Base-by-base conservation (phyloP, 2,113 vertebrate species). In the Oncorhynchus tshawytscha region DNA sequence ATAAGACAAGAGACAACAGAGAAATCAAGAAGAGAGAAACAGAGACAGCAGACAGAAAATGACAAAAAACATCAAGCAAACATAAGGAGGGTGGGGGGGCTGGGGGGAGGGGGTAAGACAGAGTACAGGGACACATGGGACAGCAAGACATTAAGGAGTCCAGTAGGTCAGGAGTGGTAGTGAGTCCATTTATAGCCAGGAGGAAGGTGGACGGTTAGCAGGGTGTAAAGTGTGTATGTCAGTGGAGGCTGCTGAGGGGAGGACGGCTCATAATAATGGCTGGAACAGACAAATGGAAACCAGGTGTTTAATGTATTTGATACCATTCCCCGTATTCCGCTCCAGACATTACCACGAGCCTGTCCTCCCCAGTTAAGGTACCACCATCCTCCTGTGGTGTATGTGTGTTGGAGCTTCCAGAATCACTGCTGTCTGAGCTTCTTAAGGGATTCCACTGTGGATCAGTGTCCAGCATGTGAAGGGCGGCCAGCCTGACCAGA, bases 381-480 rank as follows among this genome's bases (percentile, higher is more conserved):
- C 39, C 8, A 45, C 39, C 39, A 45, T 11, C 39, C 39, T 45
- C 39, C 39, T 45, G 39, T 45, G 39, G 74, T 60, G 74, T 5
- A n/a, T 60, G 67, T 22, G 74, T 24, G 51, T 57, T 49, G 5
- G 31, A 4, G 66, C 64, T 2, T 7, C 49, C 49, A 54, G 31
- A 1, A 57, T 2, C 51, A 70, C 12, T 65, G 11, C 66, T 75
- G 49, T 16, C 66, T 76, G 66, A 86, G 76, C 74, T 49, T 79
- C 82, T 88, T 88, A 90, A 80, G n/a, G 75, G 85, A 84, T 88
- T 85, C 70, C 16, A 24, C 20, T n/a, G 45, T 67, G 67, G 67
- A 70, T 84, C 77, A 84, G 80, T 34, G 66, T 39, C 51, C 59
- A 51, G 71, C 78, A 81, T 67, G 71, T 86, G 84, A 81, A 70